These are phyloP conservation scores for cat (Felis catus) DNA, from an alignment of 2,113 vertebrate species.

Conservation along the genomic window DNA sequence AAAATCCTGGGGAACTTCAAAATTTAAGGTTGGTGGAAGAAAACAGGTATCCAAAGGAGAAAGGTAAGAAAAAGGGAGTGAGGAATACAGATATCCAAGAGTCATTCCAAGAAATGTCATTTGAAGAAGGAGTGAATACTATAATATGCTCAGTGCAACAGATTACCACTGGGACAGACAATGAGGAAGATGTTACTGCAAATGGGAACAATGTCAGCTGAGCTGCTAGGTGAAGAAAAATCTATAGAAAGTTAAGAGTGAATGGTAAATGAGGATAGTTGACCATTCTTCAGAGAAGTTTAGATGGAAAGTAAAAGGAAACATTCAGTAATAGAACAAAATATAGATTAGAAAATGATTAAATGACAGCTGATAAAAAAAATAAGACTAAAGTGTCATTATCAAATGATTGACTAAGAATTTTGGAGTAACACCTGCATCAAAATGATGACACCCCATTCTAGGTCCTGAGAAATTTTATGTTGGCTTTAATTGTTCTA, in stretches of 20 bases:
- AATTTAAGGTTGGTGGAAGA: background rate
- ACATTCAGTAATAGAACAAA: background rate
- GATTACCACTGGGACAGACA: background rate
- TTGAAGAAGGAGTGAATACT: background rate
- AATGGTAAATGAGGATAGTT: background rate
- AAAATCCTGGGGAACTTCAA: background rate
- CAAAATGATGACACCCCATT: background rate
- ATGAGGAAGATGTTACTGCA: background rate
- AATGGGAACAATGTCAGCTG: background rate
- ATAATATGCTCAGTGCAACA: background rate
- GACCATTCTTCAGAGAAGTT: too few species aligned
- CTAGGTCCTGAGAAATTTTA: background rate
- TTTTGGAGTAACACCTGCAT: background rate
- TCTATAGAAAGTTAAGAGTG: background rate
- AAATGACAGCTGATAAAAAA: background rate
- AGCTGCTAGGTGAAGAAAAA: background rate
- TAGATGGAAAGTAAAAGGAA: background rate
- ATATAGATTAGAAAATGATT: background rate
- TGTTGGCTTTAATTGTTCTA: conserved; percentile 22
- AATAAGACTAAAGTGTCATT: background rate
- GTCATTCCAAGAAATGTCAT: background rate
- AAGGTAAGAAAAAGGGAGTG: background rate
- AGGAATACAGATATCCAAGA: background rate
- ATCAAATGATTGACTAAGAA: background rate
- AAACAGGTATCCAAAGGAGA: background rate